A percentile compares a stretch with the other conserved stretches of the same genome.
Conservation (phyloP, 2,113 vertebrate species). For the Grus americana region DNA sequence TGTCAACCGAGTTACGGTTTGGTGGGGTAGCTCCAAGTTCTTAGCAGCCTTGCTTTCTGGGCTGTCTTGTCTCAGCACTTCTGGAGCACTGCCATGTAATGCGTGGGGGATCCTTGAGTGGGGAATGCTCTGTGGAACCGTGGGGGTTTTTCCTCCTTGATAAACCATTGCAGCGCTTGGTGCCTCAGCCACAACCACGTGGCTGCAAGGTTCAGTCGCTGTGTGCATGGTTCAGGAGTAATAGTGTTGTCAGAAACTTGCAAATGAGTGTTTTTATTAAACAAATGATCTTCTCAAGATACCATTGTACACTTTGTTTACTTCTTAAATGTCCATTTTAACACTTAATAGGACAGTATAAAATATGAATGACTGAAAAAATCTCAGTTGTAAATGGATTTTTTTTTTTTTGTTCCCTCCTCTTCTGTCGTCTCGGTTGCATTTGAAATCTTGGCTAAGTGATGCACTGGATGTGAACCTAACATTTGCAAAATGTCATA, state of each 20-base stretch:
- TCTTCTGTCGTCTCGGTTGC: not conserved
- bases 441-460: not conserved
- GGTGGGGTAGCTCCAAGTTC: not conserved
- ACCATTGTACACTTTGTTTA: not conserved
- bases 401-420: too few relatives aligned
- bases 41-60: not conserved
- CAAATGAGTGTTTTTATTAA: not conserved
- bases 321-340: not conserved
- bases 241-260: not conserved
- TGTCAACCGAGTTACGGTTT: accelerated
- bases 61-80: not conserved
- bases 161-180: not conserved
- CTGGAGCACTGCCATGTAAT: not conserved
- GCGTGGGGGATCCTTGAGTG: not conserved
- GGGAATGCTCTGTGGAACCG: not conserved
- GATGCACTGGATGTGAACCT: not conserved
- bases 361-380: not conserved
- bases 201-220: not conserved
- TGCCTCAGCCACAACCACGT: not conserved
- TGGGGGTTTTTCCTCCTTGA: not conserved
- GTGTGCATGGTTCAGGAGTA: not conserved
- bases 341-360: not conserved
- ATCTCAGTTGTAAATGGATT: not conserved
- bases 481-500: not conserved
- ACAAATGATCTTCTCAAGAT: not conserved